These are phyloP conservation scores for Megalurothrips usitatus DNA, from an alignment of 2,888 invertebrate species.

Conservation along the genomic window DNA sequence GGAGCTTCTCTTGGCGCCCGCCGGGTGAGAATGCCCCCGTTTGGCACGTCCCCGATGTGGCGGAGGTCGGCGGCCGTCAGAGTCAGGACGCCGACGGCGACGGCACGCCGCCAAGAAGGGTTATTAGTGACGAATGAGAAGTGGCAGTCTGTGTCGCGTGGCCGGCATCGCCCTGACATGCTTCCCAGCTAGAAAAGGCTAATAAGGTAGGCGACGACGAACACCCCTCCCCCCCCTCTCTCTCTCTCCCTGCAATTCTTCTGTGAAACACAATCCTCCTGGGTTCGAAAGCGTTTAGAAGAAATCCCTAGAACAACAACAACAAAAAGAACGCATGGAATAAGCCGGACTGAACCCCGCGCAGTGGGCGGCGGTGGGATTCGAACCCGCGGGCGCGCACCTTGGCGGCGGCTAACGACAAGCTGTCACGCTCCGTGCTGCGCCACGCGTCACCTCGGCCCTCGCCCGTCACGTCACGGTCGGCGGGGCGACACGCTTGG, in stretches of 20 bases:
- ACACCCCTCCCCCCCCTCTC: not conserved
- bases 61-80: too few species aligned
- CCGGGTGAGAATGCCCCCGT: not conserved
- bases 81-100: not conserved
- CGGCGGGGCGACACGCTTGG: not conserved
- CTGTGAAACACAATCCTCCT: too few species aligned
- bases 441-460: not conserved
- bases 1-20: not conserved
- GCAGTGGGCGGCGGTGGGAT: not conserved
- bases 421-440: conserved; percentile 14
- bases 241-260: too few species aligned
- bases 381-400: not conserved
- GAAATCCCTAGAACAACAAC: not conserved
- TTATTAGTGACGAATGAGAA: conserved; percentile 6
- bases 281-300: not conserved
- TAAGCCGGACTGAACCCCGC: not conserved
- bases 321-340: not conserved
- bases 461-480: not conserved
- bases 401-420: not conserved
- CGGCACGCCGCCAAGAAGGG: not conserved
- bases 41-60: too few species aligned
- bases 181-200: conserved; percentile 8
- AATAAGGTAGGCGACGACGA: not conserved
- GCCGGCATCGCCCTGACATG: not conserved
- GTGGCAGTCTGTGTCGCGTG: not conserved